Conservation (phyloP, 1,140 invertebrate species). For the Pinna nobilis region DNA sequence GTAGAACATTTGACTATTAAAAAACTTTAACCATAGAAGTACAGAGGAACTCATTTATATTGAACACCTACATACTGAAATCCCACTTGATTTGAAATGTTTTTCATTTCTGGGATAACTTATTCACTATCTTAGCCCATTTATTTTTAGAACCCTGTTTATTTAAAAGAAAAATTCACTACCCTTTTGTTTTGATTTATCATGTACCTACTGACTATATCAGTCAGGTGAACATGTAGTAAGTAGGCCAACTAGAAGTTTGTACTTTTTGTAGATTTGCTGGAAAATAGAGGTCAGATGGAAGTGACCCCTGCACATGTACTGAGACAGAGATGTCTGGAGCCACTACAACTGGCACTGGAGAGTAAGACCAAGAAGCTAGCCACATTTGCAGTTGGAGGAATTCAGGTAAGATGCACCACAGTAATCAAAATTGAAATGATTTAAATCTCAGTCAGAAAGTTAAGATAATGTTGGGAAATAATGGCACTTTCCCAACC, state of each 20-base stretch:
- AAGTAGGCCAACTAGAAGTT: not conserved
- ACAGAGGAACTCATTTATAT: too few species aligned
- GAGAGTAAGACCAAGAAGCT: slow-evolving; percentile 91
- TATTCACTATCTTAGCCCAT: too few species aligned
- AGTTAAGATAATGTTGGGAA: not conserved
- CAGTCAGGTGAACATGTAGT: slow-evolving; percentile 17
- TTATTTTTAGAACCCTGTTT: too few species aligned
- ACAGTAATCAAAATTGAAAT: not conserved
- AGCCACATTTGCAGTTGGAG: slow-evolving; percentile 86
- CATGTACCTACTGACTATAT: too few species aligned
- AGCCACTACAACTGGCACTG: slow-evolving; percentile 88
- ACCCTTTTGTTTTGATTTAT: too few species aligned
- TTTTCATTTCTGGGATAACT: too few species aligned
- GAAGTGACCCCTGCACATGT: slow-evolving; percentile 88
- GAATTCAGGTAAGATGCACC: slow-evolving; percentile 77
- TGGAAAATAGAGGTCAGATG: slow-evolving; percentile 86
- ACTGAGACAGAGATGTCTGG: slow-evolving; percentile 85
- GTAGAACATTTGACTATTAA: too few species aligned
- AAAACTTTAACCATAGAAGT: too few species aligned
- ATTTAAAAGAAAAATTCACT: too few species aligned
- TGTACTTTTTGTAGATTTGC: slow-evolving; percentile 81
- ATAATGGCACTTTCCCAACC: not conserved
- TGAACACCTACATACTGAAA: too few species aligned
- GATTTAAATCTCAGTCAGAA: not conserved
- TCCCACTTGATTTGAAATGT: too few species aligned